Evolutionary conservation across 2,113 vertebrate genomes (phyloP).

Genomic region (Syngnathus scovelli): DNA sequence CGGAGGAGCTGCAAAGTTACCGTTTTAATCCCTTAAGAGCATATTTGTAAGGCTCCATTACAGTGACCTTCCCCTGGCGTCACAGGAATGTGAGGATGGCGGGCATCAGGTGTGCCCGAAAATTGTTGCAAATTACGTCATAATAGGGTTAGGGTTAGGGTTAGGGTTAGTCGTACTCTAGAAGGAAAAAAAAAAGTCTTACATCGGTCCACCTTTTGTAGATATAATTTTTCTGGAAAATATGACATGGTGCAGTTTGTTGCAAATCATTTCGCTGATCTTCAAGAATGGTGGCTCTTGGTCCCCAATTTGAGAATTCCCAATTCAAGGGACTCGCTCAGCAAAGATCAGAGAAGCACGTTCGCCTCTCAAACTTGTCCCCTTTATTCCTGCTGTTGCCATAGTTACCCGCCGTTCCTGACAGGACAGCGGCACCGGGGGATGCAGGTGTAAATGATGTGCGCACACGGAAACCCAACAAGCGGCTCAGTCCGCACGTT

Average conservation of each 20-base stretch:
- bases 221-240: too few species aligned
- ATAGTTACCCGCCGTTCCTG: constrained; percentile 45
- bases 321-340: not conserved
- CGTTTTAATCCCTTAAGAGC: constrained; percentile 56
- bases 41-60: constrained; percentile 55
- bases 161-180: too few species aligned
- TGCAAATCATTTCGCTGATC: not conserved
- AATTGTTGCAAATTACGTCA: not conserved
- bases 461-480: not conserved
- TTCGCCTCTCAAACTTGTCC: not conserved
- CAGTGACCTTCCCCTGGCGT: constrained; percentile 40
- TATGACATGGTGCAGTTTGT: too few species aligned
- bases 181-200: not conserved
- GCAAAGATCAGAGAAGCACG: not conserved
- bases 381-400: constrained; percentile 41
- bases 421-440: constrained; percentile 24
- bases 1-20: constrained; percentile 43
- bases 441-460: not conserved
- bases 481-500: not conserved
- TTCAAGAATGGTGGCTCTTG: too few species aligned
- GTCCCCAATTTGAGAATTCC: not conserved
- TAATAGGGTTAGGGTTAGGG: too few species aligned
- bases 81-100: too few species aligned
- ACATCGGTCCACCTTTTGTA: too few species aligned
- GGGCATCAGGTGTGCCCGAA: not conserved